Percentiles rank a stretch among this genome's conserved stretches.
Conservation (phyloP, 2,113 vertebrate genomes). For the Pleuronectes platessa region DNA sequence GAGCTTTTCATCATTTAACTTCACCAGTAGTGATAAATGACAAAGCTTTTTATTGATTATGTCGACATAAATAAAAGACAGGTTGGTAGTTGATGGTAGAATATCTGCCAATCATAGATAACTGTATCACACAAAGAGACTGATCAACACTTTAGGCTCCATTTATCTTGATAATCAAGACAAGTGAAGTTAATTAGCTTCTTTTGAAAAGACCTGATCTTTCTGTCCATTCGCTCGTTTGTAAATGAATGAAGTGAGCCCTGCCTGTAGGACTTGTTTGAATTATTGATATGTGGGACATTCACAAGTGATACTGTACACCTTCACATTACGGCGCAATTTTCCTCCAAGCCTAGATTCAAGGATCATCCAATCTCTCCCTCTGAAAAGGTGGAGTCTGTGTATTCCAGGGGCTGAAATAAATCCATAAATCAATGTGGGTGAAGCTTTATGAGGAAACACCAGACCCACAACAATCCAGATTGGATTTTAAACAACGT, state of each 20-base stretch:
- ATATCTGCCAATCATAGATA: slow-evolving; percentile 16
- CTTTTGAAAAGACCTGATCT: no score
- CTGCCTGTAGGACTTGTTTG: slow-evolving; percentile 53
- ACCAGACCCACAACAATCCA: background rate
- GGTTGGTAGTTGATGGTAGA: no score
- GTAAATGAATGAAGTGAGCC: slow-evolving; percentile 59
- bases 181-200: slow-evolving; percentile 48
- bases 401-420: background rate
- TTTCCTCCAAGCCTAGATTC: slow-evolving; percentile 37
- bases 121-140: slow-evolving; percentile 28
- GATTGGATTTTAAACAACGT: no score
- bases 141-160: slow-evolving; percentile 30
- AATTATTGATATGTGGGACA: slow-evolving; percentile 74
- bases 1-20: no score
- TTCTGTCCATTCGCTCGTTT: slow-evolving; percentile 52
- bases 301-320: slow-evolving; percentile 75
- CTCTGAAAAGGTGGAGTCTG: slow-evolving; percentile 11
- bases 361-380: background rate
- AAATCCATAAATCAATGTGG: background rate
- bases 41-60: no score
- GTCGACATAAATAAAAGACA: no score
- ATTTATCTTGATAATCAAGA: slow-evolving; percentile 58
- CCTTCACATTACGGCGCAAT: slow-evolving; percentile 46
- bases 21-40: no score
- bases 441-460: slow-evolving; percentile 2